A percentile compares a stretch with the other conserved stretches of the same genome.
phyloP scores from a whole-genome alignment of 2,113 vertebrate genomes.

The Loxodonta africana region DNA sequence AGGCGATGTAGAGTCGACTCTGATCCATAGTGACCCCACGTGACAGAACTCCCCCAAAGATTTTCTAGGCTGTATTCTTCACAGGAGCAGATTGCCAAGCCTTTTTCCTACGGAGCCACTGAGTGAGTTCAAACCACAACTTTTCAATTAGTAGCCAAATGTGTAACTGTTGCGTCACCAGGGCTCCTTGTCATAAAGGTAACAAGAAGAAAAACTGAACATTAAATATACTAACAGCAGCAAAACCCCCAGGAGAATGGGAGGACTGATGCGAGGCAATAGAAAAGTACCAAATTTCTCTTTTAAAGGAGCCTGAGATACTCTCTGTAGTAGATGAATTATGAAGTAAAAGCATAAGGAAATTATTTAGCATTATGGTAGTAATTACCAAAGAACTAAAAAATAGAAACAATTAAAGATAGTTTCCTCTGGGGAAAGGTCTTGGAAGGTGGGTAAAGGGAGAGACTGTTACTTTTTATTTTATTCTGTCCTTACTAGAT shows the following conservation, averaged over 20 bases:
- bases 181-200: not conserved
- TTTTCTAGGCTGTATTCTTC: not conserved
- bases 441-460: not conserved
- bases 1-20: not conserved
- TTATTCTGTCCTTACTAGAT: constrained; percentile 1
- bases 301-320: not conserved
- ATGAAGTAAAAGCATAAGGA: not conserved
- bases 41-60: not conserved
- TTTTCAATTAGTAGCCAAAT: not conserved
- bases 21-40: not conserved
- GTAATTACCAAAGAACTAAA: not conserved
- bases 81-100: not conserved
- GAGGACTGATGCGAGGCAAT: not conserved
- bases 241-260: not conserved
- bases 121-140: not conserved
- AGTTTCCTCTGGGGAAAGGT: not conserved
- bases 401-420: constrained; percentile 14
- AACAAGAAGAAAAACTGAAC: not conserved
- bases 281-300: not conserved
- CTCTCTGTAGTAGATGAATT: not conserved
- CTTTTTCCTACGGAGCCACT: not conserved
- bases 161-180: not conserved
- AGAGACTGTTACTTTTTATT: constrained; percentile 29
- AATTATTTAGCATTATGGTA: not conserved
- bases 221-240: not conserved